Conservation (phyloP, 35 echinoderm and acorn worm species). For the Ophioderma brevispina region DNA sequence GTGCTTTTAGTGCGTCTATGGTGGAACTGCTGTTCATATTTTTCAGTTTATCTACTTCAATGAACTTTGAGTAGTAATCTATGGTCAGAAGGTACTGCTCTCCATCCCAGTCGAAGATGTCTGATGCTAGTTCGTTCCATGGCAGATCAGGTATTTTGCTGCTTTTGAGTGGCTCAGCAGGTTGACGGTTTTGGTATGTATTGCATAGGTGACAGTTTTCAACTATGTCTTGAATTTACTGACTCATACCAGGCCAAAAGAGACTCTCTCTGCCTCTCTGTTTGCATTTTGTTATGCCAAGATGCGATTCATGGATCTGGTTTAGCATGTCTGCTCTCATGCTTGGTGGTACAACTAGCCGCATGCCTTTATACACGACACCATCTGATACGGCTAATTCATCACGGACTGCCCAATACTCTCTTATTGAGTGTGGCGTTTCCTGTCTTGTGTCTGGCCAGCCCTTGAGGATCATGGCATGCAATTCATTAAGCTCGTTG, state of each 20-base stretch:
- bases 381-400: conserved; percentile 60
- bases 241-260: conserved; percentile 51
- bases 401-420: conserved; percentile 65
- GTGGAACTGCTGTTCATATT: conserved; percentile 1
- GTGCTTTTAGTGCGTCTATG: conserved; percentile 31
- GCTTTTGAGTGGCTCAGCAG: conserved; percentile 22
- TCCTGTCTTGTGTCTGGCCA: conserved; percentile 78
- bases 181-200: conserved; percentile 29
- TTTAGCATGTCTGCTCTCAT: conserved; percentile 49
- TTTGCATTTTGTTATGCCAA: conserved; percentile 60
- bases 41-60: conserved; percentile 21
- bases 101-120: conserved; percentile 50
- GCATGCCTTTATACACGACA: conserved; percentile 68
- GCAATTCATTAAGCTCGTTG: conserved; percentile 49
- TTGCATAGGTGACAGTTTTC: conserved; percentile 42
- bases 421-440: conserved; percentile 43
- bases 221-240: conserved; percentile 23
- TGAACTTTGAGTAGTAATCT: conserved; percentile 67
- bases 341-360: conserved; percentile 45
- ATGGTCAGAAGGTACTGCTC: conserved; percentile 20
- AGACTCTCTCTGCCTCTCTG: conserved; percentile 35
- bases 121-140: conserved; percentile 55
- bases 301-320: conserved; percentile 48
- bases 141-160: conserved; percentile 28
- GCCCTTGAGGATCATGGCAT: conserved; percentile 54